A percentile compares a stretch with the other conserved stretches of the same genome.
Conservation (phyloP, 2,113 vertebrate species). For the Passer montanus region DNA sequence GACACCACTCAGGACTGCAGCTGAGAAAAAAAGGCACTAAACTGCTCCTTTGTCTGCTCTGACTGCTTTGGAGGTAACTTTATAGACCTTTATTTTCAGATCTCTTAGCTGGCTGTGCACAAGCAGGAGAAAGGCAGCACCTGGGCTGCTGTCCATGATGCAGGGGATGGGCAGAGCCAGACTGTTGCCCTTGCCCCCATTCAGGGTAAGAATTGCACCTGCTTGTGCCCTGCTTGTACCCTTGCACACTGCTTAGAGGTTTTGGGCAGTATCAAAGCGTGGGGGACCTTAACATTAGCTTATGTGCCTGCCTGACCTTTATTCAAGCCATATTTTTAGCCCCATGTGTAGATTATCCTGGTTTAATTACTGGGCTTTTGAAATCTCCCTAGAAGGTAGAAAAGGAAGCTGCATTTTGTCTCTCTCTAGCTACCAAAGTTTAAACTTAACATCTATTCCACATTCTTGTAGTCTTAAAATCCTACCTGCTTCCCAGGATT, state of each 20-base stretch:
- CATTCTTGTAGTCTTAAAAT: background rate
- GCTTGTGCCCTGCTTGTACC: background rate
- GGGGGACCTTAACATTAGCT: background rate
- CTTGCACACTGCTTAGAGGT: background rate
- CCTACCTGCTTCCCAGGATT: background rate
- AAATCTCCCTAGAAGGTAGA: background rate
- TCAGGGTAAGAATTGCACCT: background rate
- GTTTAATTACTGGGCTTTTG: background rate
- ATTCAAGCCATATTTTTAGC: background rate
- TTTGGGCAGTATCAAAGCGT: background rate
- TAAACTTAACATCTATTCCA: background rate
- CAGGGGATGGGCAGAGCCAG: background rate
- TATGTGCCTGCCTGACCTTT: background rate
- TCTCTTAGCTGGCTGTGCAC: background rate
- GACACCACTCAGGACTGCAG: background rate
- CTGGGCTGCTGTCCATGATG: background rate
- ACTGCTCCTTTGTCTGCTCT: conserved; percentile 5
- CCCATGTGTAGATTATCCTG: background rate
- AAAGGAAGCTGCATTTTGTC: conserved; percentile 27
- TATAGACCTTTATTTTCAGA: background rate
- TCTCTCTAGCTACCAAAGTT: background rate
- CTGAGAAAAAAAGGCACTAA: background rate
- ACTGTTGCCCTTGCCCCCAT: background rate
- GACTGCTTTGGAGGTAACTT: background rate
- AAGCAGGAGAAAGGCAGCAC: background rate